phyloP scores from a whole-genome alignment of 2,797 vertebrate genomes.

The Xenops minutus region DNA sequence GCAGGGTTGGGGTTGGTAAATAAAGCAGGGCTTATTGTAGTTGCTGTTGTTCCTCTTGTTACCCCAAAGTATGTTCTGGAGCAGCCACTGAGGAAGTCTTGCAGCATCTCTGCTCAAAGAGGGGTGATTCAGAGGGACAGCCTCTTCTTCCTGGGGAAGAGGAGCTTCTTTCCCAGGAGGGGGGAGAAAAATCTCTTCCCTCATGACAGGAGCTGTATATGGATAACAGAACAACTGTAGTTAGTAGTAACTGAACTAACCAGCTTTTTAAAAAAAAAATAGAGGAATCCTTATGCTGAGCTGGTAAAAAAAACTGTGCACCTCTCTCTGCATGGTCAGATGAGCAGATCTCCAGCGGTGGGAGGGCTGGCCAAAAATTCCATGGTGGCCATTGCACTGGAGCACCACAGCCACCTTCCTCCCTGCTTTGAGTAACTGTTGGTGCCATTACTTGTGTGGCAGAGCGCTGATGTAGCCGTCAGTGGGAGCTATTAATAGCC shows the following conservation, averaged over 20 bases:
- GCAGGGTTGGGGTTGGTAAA: not conserved
- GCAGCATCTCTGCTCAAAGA: not conserved
- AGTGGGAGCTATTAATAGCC: constrained; percentile 33
- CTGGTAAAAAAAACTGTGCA: not conserved
- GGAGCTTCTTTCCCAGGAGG: not conserved
- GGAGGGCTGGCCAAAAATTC: not conserved
- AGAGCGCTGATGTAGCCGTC: not conserved
- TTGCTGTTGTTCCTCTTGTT: not conserved
- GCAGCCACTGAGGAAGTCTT: not conserved
- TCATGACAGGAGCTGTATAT: not conserved
- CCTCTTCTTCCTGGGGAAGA: not conserved
- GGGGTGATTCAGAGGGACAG: not conserved
- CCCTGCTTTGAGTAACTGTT: not conserved
- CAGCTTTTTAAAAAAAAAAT: not conserved
- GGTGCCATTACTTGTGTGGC: not conserved
- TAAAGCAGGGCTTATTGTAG: not conserved
- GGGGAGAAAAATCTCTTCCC: not conserved
- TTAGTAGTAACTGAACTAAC: not conserved
- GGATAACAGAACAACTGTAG: not conserved
- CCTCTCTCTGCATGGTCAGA: not conserved
- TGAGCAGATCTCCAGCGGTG: not conserved
- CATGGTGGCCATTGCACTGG: not conserved
- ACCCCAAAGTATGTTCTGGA: not conserved
- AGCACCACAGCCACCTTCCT: not conserved
- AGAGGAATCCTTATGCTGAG: not conserved